Conservation (phyloP, 2,797 vertebrate species). For the Eulemur rubriventer region DNA sequence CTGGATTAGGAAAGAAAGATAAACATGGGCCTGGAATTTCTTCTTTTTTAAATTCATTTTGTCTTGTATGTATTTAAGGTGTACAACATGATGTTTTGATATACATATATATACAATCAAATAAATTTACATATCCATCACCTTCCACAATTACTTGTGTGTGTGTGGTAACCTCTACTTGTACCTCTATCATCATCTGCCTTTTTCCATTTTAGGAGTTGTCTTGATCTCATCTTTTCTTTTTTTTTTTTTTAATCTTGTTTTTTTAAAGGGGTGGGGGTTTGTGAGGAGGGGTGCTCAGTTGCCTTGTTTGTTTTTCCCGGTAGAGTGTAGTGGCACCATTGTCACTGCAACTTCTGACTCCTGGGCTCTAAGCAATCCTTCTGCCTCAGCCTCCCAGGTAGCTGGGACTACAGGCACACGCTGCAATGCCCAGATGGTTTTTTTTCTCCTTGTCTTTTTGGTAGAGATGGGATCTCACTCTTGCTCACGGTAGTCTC, state of each 20-base stretch:
- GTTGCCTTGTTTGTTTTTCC: no score
- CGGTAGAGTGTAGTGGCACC: no score
- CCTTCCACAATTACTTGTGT: background rate
- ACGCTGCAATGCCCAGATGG: no score
- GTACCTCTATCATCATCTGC: background rate
- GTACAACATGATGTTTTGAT: background rate
- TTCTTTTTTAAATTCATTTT: background rate
- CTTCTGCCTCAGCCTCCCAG: no score
- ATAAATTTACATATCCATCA: background rate
- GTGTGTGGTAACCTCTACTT: background rate
- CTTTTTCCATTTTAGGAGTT: background rate
- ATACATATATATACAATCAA: background rate
- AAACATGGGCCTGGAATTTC: background rate
- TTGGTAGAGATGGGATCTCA: no score
- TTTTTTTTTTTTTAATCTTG: background rate
- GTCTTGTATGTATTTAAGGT: background rate
- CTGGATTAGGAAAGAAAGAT: background rate
- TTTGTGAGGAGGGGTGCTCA: no score
- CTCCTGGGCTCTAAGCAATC: no score
- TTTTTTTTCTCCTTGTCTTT: no score
- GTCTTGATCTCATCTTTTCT: background rate
- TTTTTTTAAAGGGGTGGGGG: no score
- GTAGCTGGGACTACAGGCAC: no score
- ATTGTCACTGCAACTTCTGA: no score
- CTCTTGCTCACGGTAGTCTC: no score